Percentiles rank a stretch among this genome's conserved stretches.
Conservation (phyloP, 2,888 invertebrate genomes). For the Pyrrhia umbra region DNA sequence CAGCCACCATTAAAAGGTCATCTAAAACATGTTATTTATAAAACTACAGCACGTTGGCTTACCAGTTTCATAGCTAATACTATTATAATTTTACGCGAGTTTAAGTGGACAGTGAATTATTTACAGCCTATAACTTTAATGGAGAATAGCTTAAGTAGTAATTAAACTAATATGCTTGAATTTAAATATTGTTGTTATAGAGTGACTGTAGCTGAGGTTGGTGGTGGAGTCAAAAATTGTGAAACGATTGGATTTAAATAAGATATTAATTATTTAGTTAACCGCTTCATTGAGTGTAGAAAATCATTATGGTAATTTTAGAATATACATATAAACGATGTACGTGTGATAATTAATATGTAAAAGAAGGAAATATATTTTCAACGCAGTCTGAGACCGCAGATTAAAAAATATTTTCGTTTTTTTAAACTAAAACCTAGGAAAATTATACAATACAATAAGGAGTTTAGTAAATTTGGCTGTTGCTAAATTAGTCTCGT, state of each 20-base stretch:
- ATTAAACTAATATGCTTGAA: slow-evolving; percentile 61
- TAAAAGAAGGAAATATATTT: slow-evolving; percentile 11
- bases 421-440: neutral
- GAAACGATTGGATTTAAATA: neutral
- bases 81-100: slow-evolving; percentile 69
- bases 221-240: slow-evolving; percentile 1
- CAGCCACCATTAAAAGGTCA: slow-evolving; percentile 58
- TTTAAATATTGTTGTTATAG: slow-evolving; percentile 36
- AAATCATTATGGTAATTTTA: slow-evolving; percentile 5
- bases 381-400: neutral
- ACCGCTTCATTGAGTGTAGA: slow-evolving; percentile 23
- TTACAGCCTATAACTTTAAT: slow-evolving; percentile 73
- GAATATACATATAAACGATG: slow-evolving; percentile 9
- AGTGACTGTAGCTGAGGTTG: neutral
- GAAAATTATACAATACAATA: too few relatives aligned
- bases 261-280: slow-evolving; percentile 13
- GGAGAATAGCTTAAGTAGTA: slow-evolving; percentile 64
- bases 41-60: slow-evolving; percentile 58
- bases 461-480: too few relatives aligned
- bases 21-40: slow-evolving; percentile 58
- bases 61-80: slow-evolving; percentile 64
- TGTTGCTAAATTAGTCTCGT: too few relatives aligned
- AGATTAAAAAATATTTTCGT: neutral
- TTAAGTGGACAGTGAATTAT: slow-evolving; percentile 70
- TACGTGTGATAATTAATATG: slow-evolving; percentile 19